phyloP scores from a whole-genome alignment of 2,888 invertebrate genomes.

The Drosophila aldrichi region DNA sequence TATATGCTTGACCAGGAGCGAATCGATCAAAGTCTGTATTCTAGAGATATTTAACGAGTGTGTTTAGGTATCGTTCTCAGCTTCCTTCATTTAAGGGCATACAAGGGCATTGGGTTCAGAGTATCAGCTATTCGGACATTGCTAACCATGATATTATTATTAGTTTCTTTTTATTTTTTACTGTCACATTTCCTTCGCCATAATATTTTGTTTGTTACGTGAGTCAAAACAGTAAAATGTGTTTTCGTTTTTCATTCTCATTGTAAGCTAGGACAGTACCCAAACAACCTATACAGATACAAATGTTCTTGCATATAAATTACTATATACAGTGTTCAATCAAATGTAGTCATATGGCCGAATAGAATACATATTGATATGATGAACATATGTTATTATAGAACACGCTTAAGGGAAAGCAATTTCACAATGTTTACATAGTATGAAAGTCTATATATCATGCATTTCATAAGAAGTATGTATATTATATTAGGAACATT shows the following conservation, averaged over 20 bases:
- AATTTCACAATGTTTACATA: neutral
- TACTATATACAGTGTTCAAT: neutral
- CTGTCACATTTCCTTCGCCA: constrained; percentile 28
- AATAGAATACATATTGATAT: constrained; percentile 5
- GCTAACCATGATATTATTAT: neutral
- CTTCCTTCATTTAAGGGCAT: neutral
- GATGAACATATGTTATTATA: neutral
- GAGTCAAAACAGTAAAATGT: constrained; percentile 29
- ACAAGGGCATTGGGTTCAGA: neutral
- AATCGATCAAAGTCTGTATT: neutral
- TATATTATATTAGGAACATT: neutral
- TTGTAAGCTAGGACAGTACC: constrained; percentile 8
- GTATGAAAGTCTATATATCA: neutral
- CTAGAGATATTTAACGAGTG: neutral
- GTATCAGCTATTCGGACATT: neutral
- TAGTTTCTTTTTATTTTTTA: constrained; percentile 10
- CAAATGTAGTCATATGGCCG: constrained; percentile 2
- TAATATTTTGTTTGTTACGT: constrained; percentile 39
- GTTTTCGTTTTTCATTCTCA: constrained; percentile 19
- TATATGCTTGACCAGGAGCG: neutral
- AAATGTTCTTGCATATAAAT: neutral
- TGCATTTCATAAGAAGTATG: neutral
- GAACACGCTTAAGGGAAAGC: neutral
- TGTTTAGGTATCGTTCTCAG: neutral
- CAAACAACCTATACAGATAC: neutral